These are phyloP conservation scores for Danaus chrysippus DNA, from an alignment of 2,888 invertebrate genomes.

Conservation along the genomic window DNA sequence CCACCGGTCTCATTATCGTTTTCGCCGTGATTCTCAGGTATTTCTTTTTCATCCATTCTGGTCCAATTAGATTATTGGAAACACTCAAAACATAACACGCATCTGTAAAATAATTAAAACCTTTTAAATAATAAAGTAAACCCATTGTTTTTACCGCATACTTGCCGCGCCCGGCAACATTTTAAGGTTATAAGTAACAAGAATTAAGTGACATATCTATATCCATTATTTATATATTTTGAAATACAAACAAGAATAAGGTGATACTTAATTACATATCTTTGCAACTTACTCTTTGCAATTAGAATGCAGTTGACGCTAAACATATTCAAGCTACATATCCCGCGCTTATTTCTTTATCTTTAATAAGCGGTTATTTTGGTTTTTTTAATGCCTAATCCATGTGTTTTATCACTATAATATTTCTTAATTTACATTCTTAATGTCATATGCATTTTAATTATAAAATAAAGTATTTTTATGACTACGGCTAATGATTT, in stretches of 20 bases:
- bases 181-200: slow-evolving; percentile 61
- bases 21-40: slow-evolving; percentile 44
- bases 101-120: slow-evolving; percentile 51
- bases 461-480: slow-evolving; percentile 9
- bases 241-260: not conserved
- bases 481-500: slow-evolving; percentile 18
- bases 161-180: slow-evolving; percentile 56
- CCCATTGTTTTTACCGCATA: slow-evolving; percentile 24
- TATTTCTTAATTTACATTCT: not conserved
- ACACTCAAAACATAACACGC: slow-evolving; percentile 38
- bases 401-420: not conserved
- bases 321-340: slow-evolving; percentile 49
- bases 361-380: slow-evolving; percentile 10
- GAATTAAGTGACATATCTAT: slow-evolving; percentile 8
- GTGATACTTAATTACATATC: not conserved
- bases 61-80: slow-evolving; percentile 44
- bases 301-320: slow-evolving; percentile 47
- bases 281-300: slow-evolving; percentile 10
- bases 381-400: not conserved
- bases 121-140: slow-evolving; percentile 1
- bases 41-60: slow-evolving; percentile 66
- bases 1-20: slow-evolving; percentile 34
- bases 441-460: not conserved
- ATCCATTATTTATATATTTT: too few relatives aligned
- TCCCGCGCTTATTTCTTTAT: slow-evolving; percentile 68